Percentiles rank a stretch among this genome's conserved stretches.
Evolutionary conservation across 2,113 vertebrate genomes (phyloP).

Genomic region (Rhinoptilus africanus): DNA sequence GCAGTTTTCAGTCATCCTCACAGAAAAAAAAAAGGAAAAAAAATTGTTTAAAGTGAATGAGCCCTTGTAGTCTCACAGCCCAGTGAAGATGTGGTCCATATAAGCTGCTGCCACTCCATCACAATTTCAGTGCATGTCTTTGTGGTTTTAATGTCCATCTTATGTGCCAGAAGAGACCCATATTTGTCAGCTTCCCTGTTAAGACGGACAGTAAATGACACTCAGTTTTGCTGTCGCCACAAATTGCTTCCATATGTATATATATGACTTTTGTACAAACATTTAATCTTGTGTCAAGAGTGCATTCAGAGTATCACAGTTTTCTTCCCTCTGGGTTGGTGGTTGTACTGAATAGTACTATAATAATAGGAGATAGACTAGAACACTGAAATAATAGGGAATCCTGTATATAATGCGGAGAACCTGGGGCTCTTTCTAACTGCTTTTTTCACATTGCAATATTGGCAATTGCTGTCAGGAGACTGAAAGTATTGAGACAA

Average conservation of each 20-base stretch:
- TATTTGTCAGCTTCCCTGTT: not conserved
- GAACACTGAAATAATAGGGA: not conserved
- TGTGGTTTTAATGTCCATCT: not conserved
- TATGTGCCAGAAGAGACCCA: not conserved
- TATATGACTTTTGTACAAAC: not conserved
- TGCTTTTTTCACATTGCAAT: not conserved
- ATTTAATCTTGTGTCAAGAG: not conserved
- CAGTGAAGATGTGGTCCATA: not conserved
- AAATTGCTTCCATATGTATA: not conserved
- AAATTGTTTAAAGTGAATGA: not conserved
- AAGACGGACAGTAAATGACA: not conserved
- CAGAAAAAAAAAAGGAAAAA: not conserved
- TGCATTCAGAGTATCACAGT: not conserved
- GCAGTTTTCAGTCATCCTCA: not conserved
- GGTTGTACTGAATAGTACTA: not conserved
- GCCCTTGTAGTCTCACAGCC: not conserved
- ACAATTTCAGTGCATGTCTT: not conserved
- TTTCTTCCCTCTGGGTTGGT: not conserved
- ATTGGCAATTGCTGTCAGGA: not conserved
- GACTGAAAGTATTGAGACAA: not conserved
- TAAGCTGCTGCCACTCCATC: not conserved
- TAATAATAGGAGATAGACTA: not conserved
- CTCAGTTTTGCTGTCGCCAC: not conserved
- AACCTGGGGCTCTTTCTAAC: not conserved
- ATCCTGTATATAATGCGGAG: not conserved